Conservation (phyloP, 2,888 invertebrate species). For the Clanis bilineata region DNA sequence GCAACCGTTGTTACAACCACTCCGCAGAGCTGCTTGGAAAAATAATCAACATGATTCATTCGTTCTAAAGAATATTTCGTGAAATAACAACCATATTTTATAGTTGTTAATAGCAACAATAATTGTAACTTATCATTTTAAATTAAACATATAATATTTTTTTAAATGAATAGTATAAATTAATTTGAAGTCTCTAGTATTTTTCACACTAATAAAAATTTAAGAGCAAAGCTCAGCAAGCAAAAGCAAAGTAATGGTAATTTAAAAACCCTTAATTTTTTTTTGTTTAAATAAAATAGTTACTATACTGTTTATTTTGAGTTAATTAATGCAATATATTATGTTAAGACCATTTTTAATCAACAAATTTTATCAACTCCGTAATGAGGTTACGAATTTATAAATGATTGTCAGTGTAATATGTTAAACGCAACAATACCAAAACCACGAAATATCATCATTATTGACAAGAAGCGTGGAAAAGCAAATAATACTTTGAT, state of each 20-base stretch:
- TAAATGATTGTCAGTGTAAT: neutral
- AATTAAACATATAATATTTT: too few species aligned
- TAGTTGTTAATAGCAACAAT: neutral
- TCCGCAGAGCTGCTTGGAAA: neutral
- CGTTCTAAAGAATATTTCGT: conserved; percentile 14
- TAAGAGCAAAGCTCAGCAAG: too few species aligned
- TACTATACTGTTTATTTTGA: too few species aligned
- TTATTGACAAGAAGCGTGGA: neutral
- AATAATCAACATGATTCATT: conserved; percentile 8
- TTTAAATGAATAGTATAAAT: too few species aligned
- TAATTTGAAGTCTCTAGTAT: too few species aligned
- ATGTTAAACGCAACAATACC: neutral
- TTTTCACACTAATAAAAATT: too few species aligned
- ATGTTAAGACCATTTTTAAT: too few species aligned
- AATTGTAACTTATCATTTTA: neutral
- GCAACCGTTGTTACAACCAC: neutral
- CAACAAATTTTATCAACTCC: neutral
- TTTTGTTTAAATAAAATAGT: too few species aligned
- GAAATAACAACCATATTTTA: neutral
- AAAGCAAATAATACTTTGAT: neutral
- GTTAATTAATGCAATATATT: too few species aligned
- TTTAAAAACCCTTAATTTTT: too few species aligned
- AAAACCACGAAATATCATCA: neutral
- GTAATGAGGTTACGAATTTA: neutral
- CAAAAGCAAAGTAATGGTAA: too few species aligned